Percentiles rank a stretch among this genome's conserved stretches.
Conservation (phyloP, 1,140 invertebrate genomes). For the Odontomachus brunneus region DNA sequence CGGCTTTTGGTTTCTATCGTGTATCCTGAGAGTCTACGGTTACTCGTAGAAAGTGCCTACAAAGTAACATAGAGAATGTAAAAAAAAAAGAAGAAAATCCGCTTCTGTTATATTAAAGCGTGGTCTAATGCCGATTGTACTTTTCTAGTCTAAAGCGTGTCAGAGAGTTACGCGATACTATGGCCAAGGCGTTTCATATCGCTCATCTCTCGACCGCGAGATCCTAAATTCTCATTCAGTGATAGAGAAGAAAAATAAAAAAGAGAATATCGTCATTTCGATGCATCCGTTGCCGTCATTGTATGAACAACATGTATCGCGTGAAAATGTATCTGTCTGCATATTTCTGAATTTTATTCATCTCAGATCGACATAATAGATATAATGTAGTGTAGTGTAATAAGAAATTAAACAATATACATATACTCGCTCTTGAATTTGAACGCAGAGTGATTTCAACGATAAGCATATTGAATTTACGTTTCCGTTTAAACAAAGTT, state of each 20-base stretch:
- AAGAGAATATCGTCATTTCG: background rate
- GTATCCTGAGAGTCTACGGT: slow-evolving; percentile 65
- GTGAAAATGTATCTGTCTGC: slow-evolving; percentile 13
- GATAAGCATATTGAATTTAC: background rate
- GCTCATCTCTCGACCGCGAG: slow-evolving; percentile 10
- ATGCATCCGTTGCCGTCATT: slow-evolving; percentile 33
- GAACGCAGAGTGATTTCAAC: slow-evolving; percentile 72
- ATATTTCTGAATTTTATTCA: slow-evolving; percentile 34
- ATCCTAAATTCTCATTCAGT: slow-evolving; percentile 25
- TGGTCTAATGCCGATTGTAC: slow-evolving; percentile 67
- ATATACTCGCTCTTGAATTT: slow-evolving; percentile 69
- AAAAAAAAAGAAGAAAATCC: slow-evolving; percentile 31
- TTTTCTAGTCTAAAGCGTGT: slow-evolving; percentile 74
- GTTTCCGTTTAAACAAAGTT: background rate
- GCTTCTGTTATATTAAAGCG: slow-evolving; percentile 64
- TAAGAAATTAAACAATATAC: slow-evolving; percentile 59
- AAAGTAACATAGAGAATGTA: slow-evolving; percentile 76
- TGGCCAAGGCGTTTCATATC: slow-evolving; percentile 70
- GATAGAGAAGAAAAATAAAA: background rate
- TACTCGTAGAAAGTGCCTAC: slow-evolving; percentile 85
- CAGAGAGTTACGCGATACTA: slow-evolving; percentile 72
- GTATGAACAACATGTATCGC: background rate
- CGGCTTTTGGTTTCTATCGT: slow-evolving; percentile 48
- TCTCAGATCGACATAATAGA: slow-evolving; percentile 7
- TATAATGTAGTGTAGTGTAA: slow-evolving; percentile 56